Conservation (phyloP, 2,113 vertebrate genomes). For the Labrus mixtus region DNA sequence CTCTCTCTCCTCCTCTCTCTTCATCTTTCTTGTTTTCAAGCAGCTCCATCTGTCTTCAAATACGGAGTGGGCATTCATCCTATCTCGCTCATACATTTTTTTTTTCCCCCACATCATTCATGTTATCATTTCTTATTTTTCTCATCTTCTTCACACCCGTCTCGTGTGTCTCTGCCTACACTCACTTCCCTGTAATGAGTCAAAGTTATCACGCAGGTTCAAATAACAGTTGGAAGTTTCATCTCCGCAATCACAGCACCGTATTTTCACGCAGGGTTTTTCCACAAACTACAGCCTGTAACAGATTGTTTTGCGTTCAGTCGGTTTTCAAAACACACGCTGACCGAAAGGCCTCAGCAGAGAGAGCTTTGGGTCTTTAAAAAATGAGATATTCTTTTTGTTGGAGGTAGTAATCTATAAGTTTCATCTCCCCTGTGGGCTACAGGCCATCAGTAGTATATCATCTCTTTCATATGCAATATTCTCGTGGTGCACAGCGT, state of each 20-base stretch:
- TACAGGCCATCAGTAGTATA: constrained; percentile 69
- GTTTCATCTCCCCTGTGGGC: constrained; percentile 65
- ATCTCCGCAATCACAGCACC: constrained; percentile 23
- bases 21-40: constrained; percentile 71
- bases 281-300: constrained; percentile 2
- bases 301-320: constrained; percentile 10
- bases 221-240: constrained; percentile 11
- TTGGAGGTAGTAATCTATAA: constrained; percentile 72
- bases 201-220: constrained; percentile 21
- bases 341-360: constrained; percentile 27
- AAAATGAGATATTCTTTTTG: constrained; percentile 63
- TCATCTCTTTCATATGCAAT: constrained; percentile 70
- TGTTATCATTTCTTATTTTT: constrained; percentile 31
- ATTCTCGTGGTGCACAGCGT: constrained; percentile 52
- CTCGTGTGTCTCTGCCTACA: constrained; percentile 2
- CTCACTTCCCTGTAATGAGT: constrained; percentile 33
- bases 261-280: constrained; percentile 12
- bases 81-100: constrained; percentile 40
- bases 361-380: constrained; percentile 35
- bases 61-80: constrained; percentile 52
- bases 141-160: constrained; percentile 2
- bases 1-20: constrained; percentile 62
- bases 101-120: constrained; percentile 40
- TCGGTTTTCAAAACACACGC: constrained; percentile 12
- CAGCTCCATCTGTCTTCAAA: constrained; percentile 61